These are phyloP conservation scores for Saccostrea glomerata DNA, from an alignment of 1,140 invertebrate genomes.

Conservation along the genomic window DNA sequence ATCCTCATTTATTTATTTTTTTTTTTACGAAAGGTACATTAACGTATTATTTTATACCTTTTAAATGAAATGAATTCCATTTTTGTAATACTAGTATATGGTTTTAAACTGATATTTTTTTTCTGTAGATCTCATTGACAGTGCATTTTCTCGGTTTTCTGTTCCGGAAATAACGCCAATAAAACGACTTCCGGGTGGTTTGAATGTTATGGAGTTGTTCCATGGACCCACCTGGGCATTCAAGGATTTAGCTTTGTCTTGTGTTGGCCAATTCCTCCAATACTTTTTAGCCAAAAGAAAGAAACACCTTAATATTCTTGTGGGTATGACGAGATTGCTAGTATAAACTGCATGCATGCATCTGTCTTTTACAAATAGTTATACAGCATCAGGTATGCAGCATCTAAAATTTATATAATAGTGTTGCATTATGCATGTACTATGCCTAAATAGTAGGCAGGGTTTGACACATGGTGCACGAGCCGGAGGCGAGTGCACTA, in stretches of 20 bases:
- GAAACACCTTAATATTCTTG: slow-evolving; percentile 74
- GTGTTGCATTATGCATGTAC: too few species aligned
- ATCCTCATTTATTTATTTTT: not conserved
- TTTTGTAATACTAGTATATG: not conserved
- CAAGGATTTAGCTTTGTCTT: slow-evolving; percentile 80
- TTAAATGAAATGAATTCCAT: not conserved
- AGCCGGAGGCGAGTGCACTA: too few species aligned
- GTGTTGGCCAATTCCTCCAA: slow-evolving; percentile 78
- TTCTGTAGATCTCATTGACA: slow-evolving; percentile 73
- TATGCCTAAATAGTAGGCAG: too few species aligned
- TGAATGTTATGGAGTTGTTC: slow-evolving; percentile 79
- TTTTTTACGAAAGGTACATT: slow-evolving; percentile 6
- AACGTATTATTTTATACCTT: not conserved
- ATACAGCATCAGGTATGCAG: too few species aligned
- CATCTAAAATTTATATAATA: too few species aligned
- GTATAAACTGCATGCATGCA: too few species aligned
- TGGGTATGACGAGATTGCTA: slow-evolving; percentile 72
- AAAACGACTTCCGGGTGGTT: slow-evolving; percentile 66
- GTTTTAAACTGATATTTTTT: not conserved
- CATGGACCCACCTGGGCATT: slow-evolving; percentile 81
- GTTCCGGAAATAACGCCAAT: slow-evolving; percentile 73
- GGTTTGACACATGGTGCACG: too few species aligned
- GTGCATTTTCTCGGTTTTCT: slow-evolving; percentile 71
- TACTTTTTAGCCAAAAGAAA: slow-evolving; percentile 78
- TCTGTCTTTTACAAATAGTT: too few species aligned